Evolutionary conservation across 2,888 invertebrate species (phyloP), one percentile per base, ranked within the genome.

Genomic region (Polydrusus cervinus): DNA sequence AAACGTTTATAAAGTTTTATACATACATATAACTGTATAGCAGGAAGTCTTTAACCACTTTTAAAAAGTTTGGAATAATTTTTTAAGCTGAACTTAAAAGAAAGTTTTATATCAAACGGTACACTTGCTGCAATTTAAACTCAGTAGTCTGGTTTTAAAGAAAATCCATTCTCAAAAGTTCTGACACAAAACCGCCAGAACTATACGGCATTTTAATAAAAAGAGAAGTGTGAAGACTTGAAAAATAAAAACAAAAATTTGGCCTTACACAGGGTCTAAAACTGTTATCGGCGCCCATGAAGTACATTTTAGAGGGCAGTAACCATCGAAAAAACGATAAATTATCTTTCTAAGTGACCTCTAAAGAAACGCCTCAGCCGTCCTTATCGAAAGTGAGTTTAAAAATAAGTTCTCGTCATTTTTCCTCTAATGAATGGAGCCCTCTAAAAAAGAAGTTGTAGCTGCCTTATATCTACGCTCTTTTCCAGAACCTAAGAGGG

Each of bases 61-160:
- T n/a, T n/a, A 6, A 7, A 49, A 49, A 49, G 18, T 49, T 55
- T n/a, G n/a, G n/a, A 55, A 55, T 55, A 20, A 55, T 55, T 55
- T 55, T n/a, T 30, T 20, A 55, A 55, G n/a, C 30, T n/a, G 7
- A 55, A 55, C 55, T n/a, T 30, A 55, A 30, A 30, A 53, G 53
- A 55, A 55, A 53, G 53, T 53, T 53, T 53, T 25, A 53, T 53
- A 25, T 16, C 25, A 53, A 53, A 20, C 11, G 20, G 18, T 18
- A 49, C 49, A 49, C 18, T 20, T 49, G 49, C 49, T 49, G 49
- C 49, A 49, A 49, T 49, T 18, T 20, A 13, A 9, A 18, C 1
- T 2, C 45, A 6, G 13, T 16, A 18, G 49, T 49, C 18, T 16
- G 20, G 49, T 49, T 49, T 49, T 1, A 49, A 40, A 7, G 49